Percentiles rank a stretch among this genome's conserved stretches.
Conservation (phyloP, 2,113 vertebrate species). For the Rhizomys pruinosus region DNA sequence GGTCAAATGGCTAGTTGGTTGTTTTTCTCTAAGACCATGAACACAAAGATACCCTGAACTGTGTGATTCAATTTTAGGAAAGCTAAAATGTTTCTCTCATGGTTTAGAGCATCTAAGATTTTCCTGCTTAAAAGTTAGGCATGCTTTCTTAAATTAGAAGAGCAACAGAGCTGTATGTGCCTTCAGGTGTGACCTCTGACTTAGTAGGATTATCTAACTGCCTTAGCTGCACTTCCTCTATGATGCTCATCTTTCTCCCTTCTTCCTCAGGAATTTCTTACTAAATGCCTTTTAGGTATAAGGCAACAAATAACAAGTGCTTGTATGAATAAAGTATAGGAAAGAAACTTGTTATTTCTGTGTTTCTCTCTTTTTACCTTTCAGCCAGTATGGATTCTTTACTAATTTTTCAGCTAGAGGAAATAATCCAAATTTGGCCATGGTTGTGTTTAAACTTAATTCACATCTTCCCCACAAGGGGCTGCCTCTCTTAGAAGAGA, state of each 20-base stretch:
- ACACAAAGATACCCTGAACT: neutral
- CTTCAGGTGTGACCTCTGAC: neutral
- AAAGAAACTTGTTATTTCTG: neutral
- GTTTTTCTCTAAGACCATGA: neutral
- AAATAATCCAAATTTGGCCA: neutral
- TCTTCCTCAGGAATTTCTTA: neutral
- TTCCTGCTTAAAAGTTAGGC: neutral
- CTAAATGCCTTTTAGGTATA: neutral
- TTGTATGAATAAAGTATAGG: neutral
- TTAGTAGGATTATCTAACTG: neutral
- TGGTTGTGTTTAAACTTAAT: neutral
- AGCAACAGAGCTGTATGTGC: neutral
- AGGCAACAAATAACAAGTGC: neutral
- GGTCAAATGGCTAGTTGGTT: neutral
- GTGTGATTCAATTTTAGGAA: neutral
- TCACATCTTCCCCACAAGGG: neutral
- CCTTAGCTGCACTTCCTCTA: neutral
- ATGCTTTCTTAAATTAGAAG: slow-evolving; percentile 1
- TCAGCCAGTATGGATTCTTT: neutral
- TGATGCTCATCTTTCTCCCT: neutral
- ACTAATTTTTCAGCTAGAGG: neutral
- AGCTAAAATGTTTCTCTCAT: neutral
- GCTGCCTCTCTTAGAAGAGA: neutral
- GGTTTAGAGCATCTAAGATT: slow-evolving; percentile 35
- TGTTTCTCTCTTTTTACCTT: neutral